These are phyloP conservation scores for Odontocerum albicorne DNA, from an alignment of 2,888 invertebrate species.

Conservation along the genomic window DNA sequence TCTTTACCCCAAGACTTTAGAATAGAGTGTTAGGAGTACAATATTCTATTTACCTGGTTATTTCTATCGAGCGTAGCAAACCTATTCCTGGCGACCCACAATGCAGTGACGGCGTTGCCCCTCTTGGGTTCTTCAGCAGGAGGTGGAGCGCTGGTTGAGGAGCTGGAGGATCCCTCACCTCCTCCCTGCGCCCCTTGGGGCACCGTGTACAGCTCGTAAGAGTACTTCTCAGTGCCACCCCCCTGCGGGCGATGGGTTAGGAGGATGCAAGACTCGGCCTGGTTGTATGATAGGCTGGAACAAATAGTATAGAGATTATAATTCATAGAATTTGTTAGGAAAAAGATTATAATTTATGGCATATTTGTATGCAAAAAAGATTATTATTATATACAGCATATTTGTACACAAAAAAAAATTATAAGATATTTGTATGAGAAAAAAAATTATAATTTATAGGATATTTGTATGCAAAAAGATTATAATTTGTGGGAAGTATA, in stretches of 20 bases:
- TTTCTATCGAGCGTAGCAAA: constrained; percentile 96
- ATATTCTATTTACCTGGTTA: no score
- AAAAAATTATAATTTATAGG: no score
- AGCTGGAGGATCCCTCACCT: constrained; percentile 89
- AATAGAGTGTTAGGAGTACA: no score
- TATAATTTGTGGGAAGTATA: no score
- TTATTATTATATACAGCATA: no score
- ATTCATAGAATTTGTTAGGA: no score
- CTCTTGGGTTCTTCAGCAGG: constrained; percentile 53
- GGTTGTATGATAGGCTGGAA: constrained; percentile 92
- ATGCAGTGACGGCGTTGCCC: constrained; percentile 86
- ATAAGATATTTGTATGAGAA: no score
- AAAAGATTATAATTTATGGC: no score
- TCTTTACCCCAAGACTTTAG: no score
- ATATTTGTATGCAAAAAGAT: no score
- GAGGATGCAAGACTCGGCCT: constrained; percentile 93
- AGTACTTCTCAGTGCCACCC: constrained; percentile 84
- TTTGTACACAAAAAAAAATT: no score
- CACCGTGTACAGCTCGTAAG: constrained; percentile 91
- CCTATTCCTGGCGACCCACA: constrained; percentile 97
- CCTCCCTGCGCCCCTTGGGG: constrained; percentile 83
- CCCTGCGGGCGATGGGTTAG: constrained; percentile 76
- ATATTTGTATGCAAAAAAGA: no score
- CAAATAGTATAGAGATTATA: constrained; percentile 4
- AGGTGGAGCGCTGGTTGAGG: constrained; percentile 85